phyloP scores from a whole-genome alignment of 2,888 invertebrate genomes.

The Epiperipatus broadwayi region DNA sequence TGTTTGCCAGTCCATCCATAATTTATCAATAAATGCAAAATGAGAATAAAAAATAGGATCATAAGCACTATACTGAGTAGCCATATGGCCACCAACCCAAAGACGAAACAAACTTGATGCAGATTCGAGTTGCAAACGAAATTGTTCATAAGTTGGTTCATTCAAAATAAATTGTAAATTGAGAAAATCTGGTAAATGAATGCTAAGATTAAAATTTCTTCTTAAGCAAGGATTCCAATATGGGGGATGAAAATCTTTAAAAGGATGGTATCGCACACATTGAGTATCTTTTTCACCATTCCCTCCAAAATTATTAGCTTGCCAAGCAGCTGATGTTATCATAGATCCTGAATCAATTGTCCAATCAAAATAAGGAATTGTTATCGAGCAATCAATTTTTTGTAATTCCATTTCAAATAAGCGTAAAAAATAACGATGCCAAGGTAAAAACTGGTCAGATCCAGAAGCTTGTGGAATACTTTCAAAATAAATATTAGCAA shows the following conservation, averaged over 20 bases:
- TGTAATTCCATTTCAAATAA: slow-evolving; percentile 23
- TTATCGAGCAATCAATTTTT: slow-evolving; percentile 22
- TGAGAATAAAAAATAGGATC: slow-evolving; percentile 25
- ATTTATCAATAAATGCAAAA: slow-evolving; percentile 25
- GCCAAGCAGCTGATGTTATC: slow-evolving; percentile 23
- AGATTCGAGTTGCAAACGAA: slow-evolving; percentile 21
- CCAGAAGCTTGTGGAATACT: slow-evolving; percentile 24
- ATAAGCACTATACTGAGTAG: slow-evolving; percentile 22
- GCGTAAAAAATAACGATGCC: slow-evolving; percentile 25
- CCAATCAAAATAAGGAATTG: slow-evolving; percentile 28
- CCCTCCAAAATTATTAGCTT: slow-evolving; percentile 25
- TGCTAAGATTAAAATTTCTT: slow-evolving; percentile 22
- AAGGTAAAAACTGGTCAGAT: slow-evolving; percentile 22
- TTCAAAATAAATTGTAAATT: slow-evolving; percentile 23
- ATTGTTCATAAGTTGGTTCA: slow-evolving; percentile 21
- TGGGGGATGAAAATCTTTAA: slow-evolving; percentile 23
- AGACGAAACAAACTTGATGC: slow-evolving; percentile 21
- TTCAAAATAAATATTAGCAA: slow-evolving; percentile 21
- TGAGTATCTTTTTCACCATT: slow-evolving; percentile 21
- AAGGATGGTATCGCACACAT: slow-evolving; percentile 25
- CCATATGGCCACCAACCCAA: slow-evolving; percentile 27
- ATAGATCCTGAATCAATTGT: slow-evolving; percentile 24
- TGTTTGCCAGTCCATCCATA: slow-evolving; percentile 25
- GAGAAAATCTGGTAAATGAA: slow-evolving; percentile 24
- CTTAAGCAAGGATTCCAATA: slow-evolving; percentile 24